Evolutionary conservation across 2,113 vertebrate species (phyloP), one percentile per base, ranked within the genome.

Genomic region (Cariama cristata): DNA sequence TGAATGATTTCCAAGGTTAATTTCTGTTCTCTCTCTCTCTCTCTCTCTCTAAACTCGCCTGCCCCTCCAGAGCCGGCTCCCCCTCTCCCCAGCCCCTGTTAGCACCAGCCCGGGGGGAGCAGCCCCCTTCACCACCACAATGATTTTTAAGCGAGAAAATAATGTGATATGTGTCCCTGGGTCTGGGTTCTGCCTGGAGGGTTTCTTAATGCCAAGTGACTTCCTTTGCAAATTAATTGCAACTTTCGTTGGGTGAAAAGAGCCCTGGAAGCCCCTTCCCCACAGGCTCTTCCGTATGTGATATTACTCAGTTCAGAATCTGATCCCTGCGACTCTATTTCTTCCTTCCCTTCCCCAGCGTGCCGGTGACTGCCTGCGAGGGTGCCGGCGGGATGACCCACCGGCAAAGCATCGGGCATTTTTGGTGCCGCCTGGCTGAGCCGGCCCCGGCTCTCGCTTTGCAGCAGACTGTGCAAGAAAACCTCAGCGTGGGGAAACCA

Each of bases 1-100:
- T 97, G 97, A 98, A 96, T 86, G 93, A 94, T 91, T 97, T 97
- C 97, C 97, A 98, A 97, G 97, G 93, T 97, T 97, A 96, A 98
- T 97, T 97, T 97, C 95, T 72, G 89, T 85, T 97, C 97, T 83
- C 82, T 84, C 90, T 92, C 94, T 83, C 82, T 84, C 90, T 92
- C 94, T 91, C 92, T 88, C 96, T 92, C 89, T 95, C 93, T 77
- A 86, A 97, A 84, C 14, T 23, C 0, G 50, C 62, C 77, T 92
- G 45, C 72, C 85, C 84, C 90, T 85, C 91, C 14, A 4, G 79
- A 92, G 88, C 64, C 9, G 4, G 50, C 47, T 55, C 45, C 42
- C 86, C 74, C 30, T 12, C 73, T 60, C 27, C 52, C 33, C 50
- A n/a, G 19, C 15, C 27, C 64, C 28, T 9, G 5, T 77, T 66